Conservation (phyloP, 2,113 vertebrate species). For the Arvicanthis niloticus region DNA sequence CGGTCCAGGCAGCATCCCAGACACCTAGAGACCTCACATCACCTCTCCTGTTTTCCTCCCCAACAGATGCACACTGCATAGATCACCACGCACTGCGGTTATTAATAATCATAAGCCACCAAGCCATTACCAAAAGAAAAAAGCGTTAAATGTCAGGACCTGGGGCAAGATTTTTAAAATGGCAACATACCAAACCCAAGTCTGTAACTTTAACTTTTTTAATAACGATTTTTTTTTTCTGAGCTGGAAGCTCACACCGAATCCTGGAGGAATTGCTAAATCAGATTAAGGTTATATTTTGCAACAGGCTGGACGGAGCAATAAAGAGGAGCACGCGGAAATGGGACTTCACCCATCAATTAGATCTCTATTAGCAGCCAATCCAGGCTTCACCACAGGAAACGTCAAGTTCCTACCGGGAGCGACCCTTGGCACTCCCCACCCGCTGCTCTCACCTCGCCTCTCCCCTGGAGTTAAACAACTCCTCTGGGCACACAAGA, state of each 20-base stretch:
- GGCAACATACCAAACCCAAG: constrained; percentile 90
- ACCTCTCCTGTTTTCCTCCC: constrained; percentile 38
- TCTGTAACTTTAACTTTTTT: constrained; percentile 97
- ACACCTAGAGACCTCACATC: background rate
- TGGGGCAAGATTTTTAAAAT: constrained; percentile 76
- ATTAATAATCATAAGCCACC: constrained; percentile 83
- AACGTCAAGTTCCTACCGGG: constrained; percentile 91
- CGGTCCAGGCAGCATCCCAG: background rate
- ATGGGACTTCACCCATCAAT: constrained; percentile 99
- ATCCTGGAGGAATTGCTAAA: constrained; percentile 99
- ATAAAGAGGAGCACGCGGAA: constrained; percentile 99
- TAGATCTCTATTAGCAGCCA: constrained; percentile 99
- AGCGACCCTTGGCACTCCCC: constrained; percentile 79
- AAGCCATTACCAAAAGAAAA: constrained; percentile 77
- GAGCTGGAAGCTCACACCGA: constrained; percentile 94
- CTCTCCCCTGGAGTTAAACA: constrained; percentile 90
- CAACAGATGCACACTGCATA: constrained; percentile 33
- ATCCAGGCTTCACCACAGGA: constrained; percentile 97
- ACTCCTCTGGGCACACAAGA: constrained; percentile 90
- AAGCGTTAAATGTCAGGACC: constrained; percentile 80
- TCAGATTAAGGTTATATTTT: constrained; percentile 99
- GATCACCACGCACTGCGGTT: constrained; percentile 52
- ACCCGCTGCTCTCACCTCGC: constrained; percentile 58
- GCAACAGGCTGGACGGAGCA: constrained; percentile 98
- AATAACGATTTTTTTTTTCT: constrained; percentile 94